Evolutionary conservation across 2,888 invertebrate species (phyloP), one percentile per base, ranked within the genome.

Genomic region (Xanthorhoe spadicearia): DNA sequence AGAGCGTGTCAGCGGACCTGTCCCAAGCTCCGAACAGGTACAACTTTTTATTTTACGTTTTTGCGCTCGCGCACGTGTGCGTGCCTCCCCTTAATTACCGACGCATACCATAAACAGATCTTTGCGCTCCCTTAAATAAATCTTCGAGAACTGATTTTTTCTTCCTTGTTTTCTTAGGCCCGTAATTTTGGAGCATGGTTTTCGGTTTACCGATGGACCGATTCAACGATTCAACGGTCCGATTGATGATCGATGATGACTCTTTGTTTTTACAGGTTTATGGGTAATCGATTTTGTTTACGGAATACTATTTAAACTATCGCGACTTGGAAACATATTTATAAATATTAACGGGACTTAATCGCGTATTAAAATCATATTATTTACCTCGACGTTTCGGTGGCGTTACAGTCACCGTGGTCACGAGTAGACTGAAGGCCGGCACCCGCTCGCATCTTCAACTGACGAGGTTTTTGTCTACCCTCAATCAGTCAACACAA

Each of bases 61-160:
- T 89, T 90, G 89, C 91, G 88, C 73, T 79, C 79, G 87, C 90
- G 92, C 93, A 92, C 92, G 90, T 91, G 92, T 92, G 90, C 87
- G 80, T 23, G 81, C 90, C 88, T 86, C 89, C 90, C 92, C 92
- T 92, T 93, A 92, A 93, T 93, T 93, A 93, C 90, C 86, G 85
- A 89, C 92, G 91, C 93, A 93, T 93, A 93, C 93, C 93, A 93
- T 93, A 93, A 93, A 93, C 93, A 93, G 91, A 93, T 92, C 92
- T 93, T 93, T 92, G 92, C 92, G 93, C 92, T 92, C 88, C 92
- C 88, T 93, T 92, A 92, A 92, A 92, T 93, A 93, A 92, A 93
- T 93, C 93, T 92, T 90, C 85, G 84, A 73, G 77, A 76, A 75
- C 74, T 70, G 74, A 53, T 66, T 64, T 75, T 81, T 85, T 71